phyloP scores from a whole-genome alignment of 1,140 invertebrate genomes.

The Micrasema longulum region DNA sequence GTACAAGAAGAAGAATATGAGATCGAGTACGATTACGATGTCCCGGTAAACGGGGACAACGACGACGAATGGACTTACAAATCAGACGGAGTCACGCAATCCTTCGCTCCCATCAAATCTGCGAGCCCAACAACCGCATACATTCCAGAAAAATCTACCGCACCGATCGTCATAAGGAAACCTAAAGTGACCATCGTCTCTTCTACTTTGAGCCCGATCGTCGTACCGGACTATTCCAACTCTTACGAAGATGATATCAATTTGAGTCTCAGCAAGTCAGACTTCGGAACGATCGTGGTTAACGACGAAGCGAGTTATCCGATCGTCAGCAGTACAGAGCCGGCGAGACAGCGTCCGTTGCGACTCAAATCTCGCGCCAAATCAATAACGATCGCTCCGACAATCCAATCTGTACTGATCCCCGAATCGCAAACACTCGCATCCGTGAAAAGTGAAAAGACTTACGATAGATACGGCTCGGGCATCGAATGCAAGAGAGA shows the following conservation, averaged over 20 bases:
- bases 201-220: conserved; percentile 67
- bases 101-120: conserved; percentile 52
- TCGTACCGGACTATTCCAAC: conserved; percentile 65
- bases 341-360: conserved; percentile 35
- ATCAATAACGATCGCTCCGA: conserved; percentile 62
- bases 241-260: conserved; percentile 62
- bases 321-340: conserved; percentile 4
- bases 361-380: conserved; percentile 61
- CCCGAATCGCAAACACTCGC: conserved; percentile 34
- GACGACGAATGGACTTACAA: conserved; percentile 57
- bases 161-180: conserved; percentile 57
- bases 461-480: conserved; percentile 69
- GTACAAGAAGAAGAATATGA: conserved; percentile 56
- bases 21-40: conserved; percentile 57
- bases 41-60: conserved; percentile 59
- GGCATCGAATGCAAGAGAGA: conserved; percentile 80
- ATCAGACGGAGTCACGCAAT: conserved; percentile 48
- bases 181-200: conserved; percentile 57
- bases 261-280: conserved; percentile 49
- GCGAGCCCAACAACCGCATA: conserved; percentile 52
- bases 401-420: conserved; percentile 63
- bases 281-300: conserved; percentile 46
- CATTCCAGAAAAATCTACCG: conserved; percentile 43
- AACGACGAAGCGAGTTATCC: conserved; percentile 46
- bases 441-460: conserved; percentile 40